Evolutionary conservation across 23 tunicate genomes (phyloP), one percentile per base, ranked within the genome.

Genomic region (Halocynthia roretzi): DNA sequence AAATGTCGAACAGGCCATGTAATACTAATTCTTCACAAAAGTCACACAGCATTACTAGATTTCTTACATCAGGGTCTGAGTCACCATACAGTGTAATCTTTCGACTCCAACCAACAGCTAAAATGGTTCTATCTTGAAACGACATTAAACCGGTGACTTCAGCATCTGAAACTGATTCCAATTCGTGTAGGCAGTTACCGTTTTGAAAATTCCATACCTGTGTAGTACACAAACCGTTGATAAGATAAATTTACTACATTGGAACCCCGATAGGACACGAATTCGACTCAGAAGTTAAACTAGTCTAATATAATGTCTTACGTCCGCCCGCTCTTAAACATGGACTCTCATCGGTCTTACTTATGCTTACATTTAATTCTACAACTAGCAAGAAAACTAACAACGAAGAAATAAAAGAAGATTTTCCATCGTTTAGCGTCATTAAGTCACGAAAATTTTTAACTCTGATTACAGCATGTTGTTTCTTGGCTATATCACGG

Each of bases 131-230:
- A n/a, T 91, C 97, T 19, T 91, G 97, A 56, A 91, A 91, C 8
- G 97, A 84, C 60, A 83, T 44, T 9, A 91, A 62, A 9, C 87
- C 97, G 7, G 97, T 82, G 9, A 91, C 92, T 77, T 91, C 97
- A 23, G 97, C 97, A 9, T 91, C 97, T 18, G 62, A 77, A 14
- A 86, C 80, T 0, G 97, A 70, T 68, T 91, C 81, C 54, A 91
- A 72, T 53, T 91, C 91, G 77, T 91, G 97, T 20, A 91, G 58
- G 58, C 91, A 86, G 84, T 91, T 91, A 18, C 97, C 91, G 52
- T 91, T 91, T 78, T 91, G 97, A 78, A 86, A 91, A 78, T 85
- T 91, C 97, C 97, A 91, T 8, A 84, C 91, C 97, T 91, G 56
- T 8, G 15, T 50, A 72, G 55, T 65, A 1, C 15, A 14, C n/a